phyloP scores from a whole-genome alignment of 2,113 vertebrate species.

The Cromileptes altivelis region DNA sequence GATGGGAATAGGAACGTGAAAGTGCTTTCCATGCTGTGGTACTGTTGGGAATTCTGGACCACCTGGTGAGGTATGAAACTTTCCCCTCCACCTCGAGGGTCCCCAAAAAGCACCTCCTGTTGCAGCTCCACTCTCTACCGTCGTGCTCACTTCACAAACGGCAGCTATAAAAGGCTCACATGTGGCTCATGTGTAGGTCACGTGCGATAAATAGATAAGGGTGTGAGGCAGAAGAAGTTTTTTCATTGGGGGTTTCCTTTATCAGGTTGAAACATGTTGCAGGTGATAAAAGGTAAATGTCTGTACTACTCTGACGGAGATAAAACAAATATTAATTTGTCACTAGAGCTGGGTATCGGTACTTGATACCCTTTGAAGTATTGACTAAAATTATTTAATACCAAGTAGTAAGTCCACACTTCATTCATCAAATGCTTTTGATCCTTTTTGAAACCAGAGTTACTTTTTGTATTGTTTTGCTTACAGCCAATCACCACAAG shows the following conservation, averaged over 20 bases:
- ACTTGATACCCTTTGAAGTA: too few relatives aligned
- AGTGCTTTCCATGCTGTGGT: conserved; percentile 34
- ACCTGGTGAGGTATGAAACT: conserved; percentile 45
- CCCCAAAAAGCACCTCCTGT: conserved; percentile 10
- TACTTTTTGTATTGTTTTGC: too few relatives aligned
- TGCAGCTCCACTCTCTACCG: conserved; percentile 17
- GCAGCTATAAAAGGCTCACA: conserved; percentile 34
- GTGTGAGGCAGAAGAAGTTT: conserved; percentile 3
- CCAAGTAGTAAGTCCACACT: too few relatives aligned
- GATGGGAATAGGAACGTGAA: conserved; percentile 34
- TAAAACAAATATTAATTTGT: neutral
- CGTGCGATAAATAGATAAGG: conserved; percentile 9
- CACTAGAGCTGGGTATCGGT: too few relatives aligned
- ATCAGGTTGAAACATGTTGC: neutral
- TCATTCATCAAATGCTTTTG: too few relatives aligned
- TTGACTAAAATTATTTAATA: too few relatives aligned
- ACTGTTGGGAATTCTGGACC: conserved; percentile 17
- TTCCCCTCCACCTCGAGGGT: conserved; percentile 5
- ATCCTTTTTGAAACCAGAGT: too few relatives aligned
- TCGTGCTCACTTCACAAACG: conserved; percentile 18
- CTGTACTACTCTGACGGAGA: neutral
- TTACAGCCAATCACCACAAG: too few relatives aligned
- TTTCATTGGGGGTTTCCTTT: neutral
- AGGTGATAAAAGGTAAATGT: neutral
- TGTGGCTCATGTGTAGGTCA: conserved; percentile 11